Evolutionary conservation across 2,113 vertebrate species (phyloP).

Genomic region (Antechinus stuartii): DNA sequence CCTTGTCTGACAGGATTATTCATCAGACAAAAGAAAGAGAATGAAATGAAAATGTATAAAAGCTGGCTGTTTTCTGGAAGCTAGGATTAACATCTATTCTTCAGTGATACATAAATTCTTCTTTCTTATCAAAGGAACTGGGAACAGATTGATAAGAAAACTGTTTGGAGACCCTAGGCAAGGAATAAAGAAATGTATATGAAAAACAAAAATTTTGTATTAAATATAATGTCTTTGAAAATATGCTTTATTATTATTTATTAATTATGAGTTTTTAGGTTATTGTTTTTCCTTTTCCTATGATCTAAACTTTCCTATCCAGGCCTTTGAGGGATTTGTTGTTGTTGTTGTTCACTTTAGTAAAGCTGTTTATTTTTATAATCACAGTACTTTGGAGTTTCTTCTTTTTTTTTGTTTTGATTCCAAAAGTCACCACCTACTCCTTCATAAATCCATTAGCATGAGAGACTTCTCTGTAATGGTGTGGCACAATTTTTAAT

Average conservation of each 20-base stretch:
- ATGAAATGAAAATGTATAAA: constrained; percentile 42
- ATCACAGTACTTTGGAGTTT: constrained; percentile 30
- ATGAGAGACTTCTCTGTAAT: constrained; percentile 21
- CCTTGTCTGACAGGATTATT: constrained; percentile 33
- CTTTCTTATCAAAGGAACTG: background rate
- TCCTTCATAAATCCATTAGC: constrained; percentile 35
- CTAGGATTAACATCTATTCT: background rate
- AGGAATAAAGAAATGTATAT: background rate
- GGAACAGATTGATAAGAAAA: constrained; percentile 29
- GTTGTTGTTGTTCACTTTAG: background rate
- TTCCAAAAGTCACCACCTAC: constrained; percentile 21
- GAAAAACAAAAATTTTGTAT: constrained; percentile 20
- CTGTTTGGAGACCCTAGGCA: constrained; percentile 1
- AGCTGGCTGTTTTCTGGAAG: constrained; percentile 1
- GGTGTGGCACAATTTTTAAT: constrained; percentile 5
- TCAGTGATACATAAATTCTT: background rate
- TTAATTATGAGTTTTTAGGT: background rate
- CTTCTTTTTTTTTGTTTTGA: constrained; percentile 11
- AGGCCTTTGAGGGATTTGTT: background rate
- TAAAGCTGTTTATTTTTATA: constrained; percentile 12
- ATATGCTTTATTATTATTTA: constrained; percentile 21
- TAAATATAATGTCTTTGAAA: constrained; percentile 30
- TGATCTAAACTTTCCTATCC: background rate
- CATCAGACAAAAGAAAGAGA: constrained; percentile 37
- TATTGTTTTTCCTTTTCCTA: constrained; percentile 6